Conservation (phyloP, 2,797 vertebrate genomes). For the Anas bahamensis region DNA sequence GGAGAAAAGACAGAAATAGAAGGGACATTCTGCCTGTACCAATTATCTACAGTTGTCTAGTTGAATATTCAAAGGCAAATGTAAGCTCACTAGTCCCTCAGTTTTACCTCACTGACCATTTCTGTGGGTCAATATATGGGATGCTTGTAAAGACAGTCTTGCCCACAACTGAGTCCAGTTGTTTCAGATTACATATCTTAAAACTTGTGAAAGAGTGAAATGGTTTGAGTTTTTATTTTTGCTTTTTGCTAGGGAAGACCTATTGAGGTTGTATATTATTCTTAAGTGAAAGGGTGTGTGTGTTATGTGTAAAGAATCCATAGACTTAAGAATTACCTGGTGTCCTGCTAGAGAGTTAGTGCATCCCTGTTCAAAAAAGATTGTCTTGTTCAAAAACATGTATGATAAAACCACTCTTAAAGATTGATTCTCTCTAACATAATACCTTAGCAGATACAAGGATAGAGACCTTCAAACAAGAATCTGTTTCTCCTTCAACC, state of each 20-base stretch:
- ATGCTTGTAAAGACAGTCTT: background rate
- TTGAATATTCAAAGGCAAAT: background rate
- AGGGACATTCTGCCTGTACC: background rate
- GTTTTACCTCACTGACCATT: background rate
- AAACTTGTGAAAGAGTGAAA: background rate
- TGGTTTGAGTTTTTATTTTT: background rate
- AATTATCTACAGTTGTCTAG: background rate
- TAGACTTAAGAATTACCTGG: background rate
- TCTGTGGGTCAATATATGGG: rapidly evolving
- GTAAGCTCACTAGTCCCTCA: background rate
- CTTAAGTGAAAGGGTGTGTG: background rate
- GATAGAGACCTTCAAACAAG: background rate
- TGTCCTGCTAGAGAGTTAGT: background rate
- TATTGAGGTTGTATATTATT: background rate
- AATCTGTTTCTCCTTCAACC: background rate
- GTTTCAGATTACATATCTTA: background rate
- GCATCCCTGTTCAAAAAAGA: background rate
- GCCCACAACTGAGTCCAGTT: background rate
- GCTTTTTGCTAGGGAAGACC: background rate
- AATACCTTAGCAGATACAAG: background rate
- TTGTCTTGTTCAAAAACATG: background rate
- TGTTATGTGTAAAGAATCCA: background rate
- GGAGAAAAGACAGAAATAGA: background rate
- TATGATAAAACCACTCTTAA: background rate
- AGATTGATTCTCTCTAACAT: background rate